Evolutionary conservation across 2,797 vertebrate genomes (phyloP).

Genomic region (Tinamus major): DNA sequence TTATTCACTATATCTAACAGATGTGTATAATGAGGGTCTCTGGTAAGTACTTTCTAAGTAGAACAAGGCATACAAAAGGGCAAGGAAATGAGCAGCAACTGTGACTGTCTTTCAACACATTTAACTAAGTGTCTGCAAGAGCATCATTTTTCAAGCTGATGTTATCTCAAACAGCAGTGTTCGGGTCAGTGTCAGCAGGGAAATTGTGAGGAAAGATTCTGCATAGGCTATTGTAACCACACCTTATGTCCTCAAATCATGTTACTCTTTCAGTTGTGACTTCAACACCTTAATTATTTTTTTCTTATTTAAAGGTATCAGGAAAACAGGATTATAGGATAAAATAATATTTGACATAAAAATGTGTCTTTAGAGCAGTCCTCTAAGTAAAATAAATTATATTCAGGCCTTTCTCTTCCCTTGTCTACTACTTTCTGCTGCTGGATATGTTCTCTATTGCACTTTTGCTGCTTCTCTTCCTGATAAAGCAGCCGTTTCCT

Average conservation of each 20-base stretch:
- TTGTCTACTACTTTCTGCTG: not conserved
- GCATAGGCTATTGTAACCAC: not conserved
- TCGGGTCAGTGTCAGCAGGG: not conserved
- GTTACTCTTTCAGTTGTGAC: not conserved
- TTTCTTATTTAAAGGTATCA: not conserved
- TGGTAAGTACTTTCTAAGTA: slow-evolving; percentile 17
- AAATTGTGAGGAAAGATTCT: not conserved
- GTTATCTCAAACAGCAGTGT: not conserved
- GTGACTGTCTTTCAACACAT: not conserved
- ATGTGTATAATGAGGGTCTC: slow-evolving; percentile 32
- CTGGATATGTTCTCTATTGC: not conserved
- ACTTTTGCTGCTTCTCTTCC: not conserved
- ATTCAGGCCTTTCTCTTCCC: not conserved
- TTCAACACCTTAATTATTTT: not conserved
- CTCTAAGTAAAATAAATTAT: not conserved
- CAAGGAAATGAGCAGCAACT: slow-evolving; percentile 6
- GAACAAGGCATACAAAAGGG: not conserved
- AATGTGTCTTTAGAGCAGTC: not conserved
- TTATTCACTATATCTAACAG: slow-evolving; percentile 30
- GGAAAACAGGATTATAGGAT: not conserved
- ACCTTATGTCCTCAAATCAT: not conserved
- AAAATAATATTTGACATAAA: not conserved
- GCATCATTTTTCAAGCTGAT: not conserved
- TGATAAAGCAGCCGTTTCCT: not conserved
- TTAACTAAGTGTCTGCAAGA: not conserved